A percentile compares a stretch with the other conserved stretches of the same genome.
Conservation (phyloP, 2,113 vertebrate genomes). For the Lepisosteus oculatus region DNA sequence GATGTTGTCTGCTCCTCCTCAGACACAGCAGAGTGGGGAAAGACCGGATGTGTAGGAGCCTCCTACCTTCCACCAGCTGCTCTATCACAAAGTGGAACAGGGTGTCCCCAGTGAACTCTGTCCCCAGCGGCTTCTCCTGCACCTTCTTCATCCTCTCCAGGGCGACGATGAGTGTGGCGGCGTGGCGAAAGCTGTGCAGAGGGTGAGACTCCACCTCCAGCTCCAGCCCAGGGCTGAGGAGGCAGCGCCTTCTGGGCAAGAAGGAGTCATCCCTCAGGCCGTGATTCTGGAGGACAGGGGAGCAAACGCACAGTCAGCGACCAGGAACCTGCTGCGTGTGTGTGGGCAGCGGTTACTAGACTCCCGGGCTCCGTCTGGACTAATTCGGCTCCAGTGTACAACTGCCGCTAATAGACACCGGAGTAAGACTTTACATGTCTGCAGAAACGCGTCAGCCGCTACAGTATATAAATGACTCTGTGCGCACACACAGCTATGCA, state of each 20-base stretch:
- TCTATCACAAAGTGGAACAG: constrained; percentile 51
- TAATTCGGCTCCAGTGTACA: too few species aligned
- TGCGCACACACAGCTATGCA: too few species aligned
- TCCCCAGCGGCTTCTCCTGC: constrained; percentile 2
- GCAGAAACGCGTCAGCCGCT: too few species aligned
- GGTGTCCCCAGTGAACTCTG: constrained; percentile 43
- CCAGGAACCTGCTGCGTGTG: background rate
- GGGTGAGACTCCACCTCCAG: constrained; percentile 28
- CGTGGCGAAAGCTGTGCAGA: constrained; percentile 33
- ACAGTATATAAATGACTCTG: too few species aligned
- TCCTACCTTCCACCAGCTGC: constrained; percentile 47
- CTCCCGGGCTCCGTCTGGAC: too few species aligned
- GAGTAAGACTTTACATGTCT: too few species aligned
- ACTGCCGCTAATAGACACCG: too few species aligned
- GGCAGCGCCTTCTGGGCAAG: background rate
- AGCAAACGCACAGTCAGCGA: background rate
- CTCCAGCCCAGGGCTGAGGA: constrained; percentile 40
- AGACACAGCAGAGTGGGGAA: too few species aligned
- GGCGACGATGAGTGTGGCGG: constrained; percentile 51
- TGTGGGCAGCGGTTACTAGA: too few species aligned
- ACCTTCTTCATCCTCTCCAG: constrained; percentile 40
- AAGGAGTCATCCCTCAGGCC: background rate
- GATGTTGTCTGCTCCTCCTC: too few species aligned
- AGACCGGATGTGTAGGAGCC: background rate
- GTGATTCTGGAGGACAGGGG: background rate